A percentile compares a stretch with the other conserved stretches of the same genome.
These are phyloP conservation scores for Geophilus truncorum DNA, from an alignment of 2,888 invertebrate genomes.

Conservation along the genomic window DNA sequence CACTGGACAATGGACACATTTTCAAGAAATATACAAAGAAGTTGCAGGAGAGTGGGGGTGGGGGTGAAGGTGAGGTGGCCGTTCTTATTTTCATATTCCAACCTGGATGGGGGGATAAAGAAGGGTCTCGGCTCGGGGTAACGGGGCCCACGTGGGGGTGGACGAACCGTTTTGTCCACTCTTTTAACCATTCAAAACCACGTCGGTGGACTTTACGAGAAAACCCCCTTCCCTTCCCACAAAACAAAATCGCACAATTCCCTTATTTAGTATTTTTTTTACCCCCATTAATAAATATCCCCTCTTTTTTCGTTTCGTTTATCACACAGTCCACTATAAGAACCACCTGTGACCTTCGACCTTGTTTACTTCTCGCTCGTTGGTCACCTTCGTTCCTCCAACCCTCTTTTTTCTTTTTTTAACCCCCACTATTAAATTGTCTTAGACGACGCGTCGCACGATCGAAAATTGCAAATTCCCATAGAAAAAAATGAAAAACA, in stretches of 20 bases:
- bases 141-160: constrained; percentile 7
- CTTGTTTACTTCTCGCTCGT: neutral
- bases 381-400: neutral
- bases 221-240: neutral
- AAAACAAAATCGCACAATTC: neutral
- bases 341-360: constrained; percentile 20
- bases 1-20: constrained; percentile 5
- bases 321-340: neutral
- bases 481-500: neutral
- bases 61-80: too few species aligned
- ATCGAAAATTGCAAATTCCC: neutral
- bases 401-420: neutral
- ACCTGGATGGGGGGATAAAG: neutral
- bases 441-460: neutral
- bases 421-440: neutral
- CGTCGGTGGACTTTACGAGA: neutral
- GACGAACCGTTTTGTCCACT: constrained; percentile 21
- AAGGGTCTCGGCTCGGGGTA: constrained; percentile 6
- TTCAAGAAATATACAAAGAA: constrained; percentile 27
- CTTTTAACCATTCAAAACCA: neutral
- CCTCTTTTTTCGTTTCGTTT: neutral
- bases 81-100: constrained; percentile 22
- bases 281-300: neutral
- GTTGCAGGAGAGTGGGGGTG: constrained; percentile 8
- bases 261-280: neutral